Percentiles rank a stretch among this genome's conserved stretches.
These are phyloP conservation scores for Rhopalosiphum nymphaeae DNA, from an alignment of 2,888 invertebrate genomes.

Conservation along the genomic window DNA sequence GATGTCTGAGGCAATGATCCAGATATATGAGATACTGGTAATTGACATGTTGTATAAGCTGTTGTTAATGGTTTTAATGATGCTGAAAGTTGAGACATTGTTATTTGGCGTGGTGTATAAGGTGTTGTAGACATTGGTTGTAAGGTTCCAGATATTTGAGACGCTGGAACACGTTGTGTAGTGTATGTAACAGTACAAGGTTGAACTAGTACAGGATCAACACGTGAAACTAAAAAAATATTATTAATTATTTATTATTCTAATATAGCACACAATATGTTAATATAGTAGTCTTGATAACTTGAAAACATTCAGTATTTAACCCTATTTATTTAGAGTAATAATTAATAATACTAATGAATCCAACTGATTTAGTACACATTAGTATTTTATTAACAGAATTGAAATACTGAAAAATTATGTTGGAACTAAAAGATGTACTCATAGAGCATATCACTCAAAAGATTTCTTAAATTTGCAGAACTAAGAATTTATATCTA, in stretches of 20 bases:
- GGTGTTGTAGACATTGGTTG: neutral
- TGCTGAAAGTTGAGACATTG: neutral
- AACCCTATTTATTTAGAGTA: neutral
- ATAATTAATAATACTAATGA: neutral
- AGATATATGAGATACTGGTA: neutral
- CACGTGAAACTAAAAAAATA: constrained; percentile 20
- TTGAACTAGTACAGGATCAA: neutral
- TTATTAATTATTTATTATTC: neutral
- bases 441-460: too few relatives aligned
- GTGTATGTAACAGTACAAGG: neutral
- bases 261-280: neutral
- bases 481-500: neutral
- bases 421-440: neutral
- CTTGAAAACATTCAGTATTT: neutral
- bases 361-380: neutral
- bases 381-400: neutral
- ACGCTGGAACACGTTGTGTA: neutral
- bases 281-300: neutral
- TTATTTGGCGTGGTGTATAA: neutral
- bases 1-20: neutral
- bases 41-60: neutral
- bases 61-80: neutral
- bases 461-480: too few relatives aligned
- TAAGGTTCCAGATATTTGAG: neutral
- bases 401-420: neutral